Percentiles rank a stretch among this genome's conserved stretches.
phyloP scores from a whole-genome alignment of 2,797 vertebrate genomes.

The Hydrocynus forskahlii region DNA sequence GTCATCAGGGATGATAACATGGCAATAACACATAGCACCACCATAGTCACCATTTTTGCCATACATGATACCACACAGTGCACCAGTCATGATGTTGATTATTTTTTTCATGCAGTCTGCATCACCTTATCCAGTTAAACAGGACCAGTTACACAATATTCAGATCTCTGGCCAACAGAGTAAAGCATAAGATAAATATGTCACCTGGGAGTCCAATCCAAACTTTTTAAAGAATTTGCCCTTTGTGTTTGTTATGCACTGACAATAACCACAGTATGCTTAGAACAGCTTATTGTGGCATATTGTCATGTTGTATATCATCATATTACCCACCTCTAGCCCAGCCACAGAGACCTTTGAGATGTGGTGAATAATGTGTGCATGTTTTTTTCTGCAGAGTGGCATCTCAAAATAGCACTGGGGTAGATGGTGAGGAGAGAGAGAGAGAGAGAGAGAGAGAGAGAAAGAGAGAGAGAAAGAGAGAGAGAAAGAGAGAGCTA shows the following conservation, averaged over 20 bases:
- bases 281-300: neutral
- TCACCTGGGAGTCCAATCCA: neutral
- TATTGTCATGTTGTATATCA: neutral
- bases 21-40: neutral
- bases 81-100: no score
- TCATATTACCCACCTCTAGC: neutral
- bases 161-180: neutral
- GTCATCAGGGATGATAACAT: neutral
- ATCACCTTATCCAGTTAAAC: neutral
- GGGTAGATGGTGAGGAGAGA: neutral
- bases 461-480: neutral
- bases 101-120: neutral
- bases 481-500: neutral
- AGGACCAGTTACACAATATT: neutral
- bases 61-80: no score
- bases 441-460: neutral
- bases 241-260: neutral
- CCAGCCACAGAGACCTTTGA: conserved; percentile 46
- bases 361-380: conserved; percentile 3
- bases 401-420: conserved; percentile 53
- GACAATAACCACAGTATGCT: neutral
- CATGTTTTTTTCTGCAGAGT: conserved; percentile 48
- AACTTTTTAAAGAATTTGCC: neutral
- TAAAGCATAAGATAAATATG: neutral
- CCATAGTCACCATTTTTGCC: no score